Conservation (phyloP, 2,888 invertebrate genomes). For the Cyclophora punctaria region DNA sequence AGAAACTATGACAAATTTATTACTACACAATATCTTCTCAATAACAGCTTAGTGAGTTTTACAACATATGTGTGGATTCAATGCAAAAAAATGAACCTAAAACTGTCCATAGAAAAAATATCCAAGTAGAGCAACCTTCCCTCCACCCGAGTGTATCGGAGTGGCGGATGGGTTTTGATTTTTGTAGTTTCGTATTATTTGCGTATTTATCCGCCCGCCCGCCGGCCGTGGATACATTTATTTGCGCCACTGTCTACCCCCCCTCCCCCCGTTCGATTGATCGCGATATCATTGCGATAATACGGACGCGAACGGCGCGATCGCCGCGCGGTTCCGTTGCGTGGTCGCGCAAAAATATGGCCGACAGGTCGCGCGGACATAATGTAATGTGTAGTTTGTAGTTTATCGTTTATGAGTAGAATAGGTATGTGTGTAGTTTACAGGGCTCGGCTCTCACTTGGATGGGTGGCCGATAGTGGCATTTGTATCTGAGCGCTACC, state of each 20-base stretch:
- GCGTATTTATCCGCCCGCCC: conserved; percentile 74
- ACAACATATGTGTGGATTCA: too few relatives aligned
- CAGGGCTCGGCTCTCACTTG: too few relatives aligned
- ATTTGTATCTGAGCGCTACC: too few relatives aligned
- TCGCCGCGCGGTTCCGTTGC: conserved; percentile 57
- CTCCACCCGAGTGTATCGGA: conserved; percentile 42
- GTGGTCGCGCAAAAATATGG: conserved; percentile 52
- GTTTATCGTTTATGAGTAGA: too few relatives aligned
- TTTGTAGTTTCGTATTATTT: conserved; percentile 72
- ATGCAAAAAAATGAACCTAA: too few relatives aligned
- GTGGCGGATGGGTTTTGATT: conserved; percentile 74
- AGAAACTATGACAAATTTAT: too few relatives aligned
- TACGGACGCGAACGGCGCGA: conserved; percentile 56
- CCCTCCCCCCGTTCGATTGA: conserved; percentile 62
- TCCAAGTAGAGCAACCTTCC: conserved; percentile 40
- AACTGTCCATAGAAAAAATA: not conserved
- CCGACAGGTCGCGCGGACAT: conserved; percentile 23
- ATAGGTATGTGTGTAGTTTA: too few relatives aligned
- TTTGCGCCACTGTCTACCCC: conserved; percentile 59
- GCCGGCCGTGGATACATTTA: conserved; percentile 72
- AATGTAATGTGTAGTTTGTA: too few relatives aligned
- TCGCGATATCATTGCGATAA: conserved; percentile 75
- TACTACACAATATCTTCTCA: too few relatives aligned
- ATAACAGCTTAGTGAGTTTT: too few relatives aligned
- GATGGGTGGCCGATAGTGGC: too few relatives aligned